These are phyloP conservation scores for Polyodon spathula DNA, from an alignment of 2,113 vertebrate species.

Conservation along the genomic window DNA sequence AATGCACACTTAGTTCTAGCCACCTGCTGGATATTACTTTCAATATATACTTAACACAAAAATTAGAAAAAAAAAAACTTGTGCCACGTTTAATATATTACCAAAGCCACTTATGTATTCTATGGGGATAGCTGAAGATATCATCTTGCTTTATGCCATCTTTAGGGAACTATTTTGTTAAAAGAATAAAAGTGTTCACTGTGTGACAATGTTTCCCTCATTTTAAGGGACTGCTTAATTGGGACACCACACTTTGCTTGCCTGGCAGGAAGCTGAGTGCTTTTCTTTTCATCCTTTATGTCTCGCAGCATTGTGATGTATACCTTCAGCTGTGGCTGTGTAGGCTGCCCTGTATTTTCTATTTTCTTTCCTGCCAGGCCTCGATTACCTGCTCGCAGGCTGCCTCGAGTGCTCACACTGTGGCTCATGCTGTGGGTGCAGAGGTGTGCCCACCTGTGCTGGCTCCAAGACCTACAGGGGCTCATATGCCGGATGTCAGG, in stretches of 20 bases:
- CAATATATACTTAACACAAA: too few species aligned
- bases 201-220: conserved; percentile 42
- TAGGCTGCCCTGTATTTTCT: conserved; percentile 33
- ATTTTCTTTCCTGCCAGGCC: conserved; percentile 29
- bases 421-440: conserved; percentile 20
- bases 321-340: conserved; percentile 6
- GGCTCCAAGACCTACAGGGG: conserved; percentile 10
- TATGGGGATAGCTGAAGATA: conserved; percentile 33
- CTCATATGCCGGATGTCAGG: conserved; percentile 32
- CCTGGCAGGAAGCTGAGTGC: conserved; percentile 23
- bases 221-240: conserved; percentile 42
- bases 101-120: conserved; percentile 35
- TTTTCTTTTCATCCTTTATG: conserved; percentile 10
- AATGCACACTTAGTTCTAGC: too few species aligned
- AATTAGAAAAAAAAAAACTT: too few species aligned
- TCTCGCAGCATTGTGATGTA: conserved; percentile 1
- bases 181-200: conserved; percentile 22
- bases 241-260: conserved; percentile 31
- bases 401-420: conserved; percentile 16
- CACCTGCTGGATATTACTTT: too few species aligned
- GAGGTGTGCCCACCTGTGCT: conserved; percentile 35
- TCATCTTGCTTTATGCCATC: conserved; percentile 28
- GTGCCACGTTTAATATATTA: conserved; percentile 40
- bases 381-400: conserved; percentile 19
- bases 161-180: conserved; percentile 22